A percentile compares a stretch with the other conserved stretches of the same genome.
Conservation (phyloP, 2,888 invertebrate genomes). For the Meta bourneti region DNA sequence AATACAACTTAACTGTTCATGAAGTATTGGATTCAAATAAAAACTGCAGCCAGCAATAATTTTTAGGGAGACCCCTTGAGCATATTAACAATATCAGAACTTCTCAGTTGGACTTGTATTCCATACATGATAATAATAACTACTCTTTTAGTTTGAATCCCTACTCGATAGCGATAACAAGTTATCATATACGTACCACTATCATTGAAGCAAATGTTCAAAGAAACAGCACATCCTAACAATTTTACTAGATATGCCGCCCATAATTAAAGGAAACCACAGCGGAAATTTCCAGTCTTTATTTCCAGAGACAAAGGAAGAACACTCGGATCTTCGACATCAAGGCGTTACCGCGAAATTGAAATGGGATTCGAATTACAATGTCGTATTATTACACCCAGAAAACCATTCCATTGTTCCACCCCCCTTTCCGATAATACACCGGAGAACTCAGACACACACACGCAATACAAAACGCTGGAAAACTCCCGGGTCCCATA, state of each 20-base stretch:
- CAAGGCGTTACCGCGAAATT: background rate
- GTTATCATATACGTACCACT: background rate
- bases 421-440: background rate
- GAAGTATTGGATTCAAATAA: no score
- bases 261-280: background rate
- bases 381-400: background rate
- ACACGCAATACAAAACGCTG: background rate
- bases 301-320: background rate
- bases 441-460: background rate
- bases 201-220: background rate
- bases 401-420: background rate
- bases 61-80: no score
- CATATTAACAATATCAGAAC: no score
- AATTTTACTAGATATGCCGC: background rate
- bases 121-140: no score
- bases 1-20: no score
- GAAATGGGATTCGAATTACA: background rate
- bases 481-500: constrained; percentile 19
- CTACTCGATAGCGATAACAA: background rate
- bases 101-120: no score
- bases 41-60: no score
- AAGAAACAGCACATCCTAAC: background rate
- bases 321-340: background rate
- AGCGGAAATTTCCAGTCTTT: background rate
- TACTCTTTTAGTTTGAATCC: background rate